Conservation (phyloP, 2,797 vertebrate genomes). For the Holocentrus rufus region DNA sequence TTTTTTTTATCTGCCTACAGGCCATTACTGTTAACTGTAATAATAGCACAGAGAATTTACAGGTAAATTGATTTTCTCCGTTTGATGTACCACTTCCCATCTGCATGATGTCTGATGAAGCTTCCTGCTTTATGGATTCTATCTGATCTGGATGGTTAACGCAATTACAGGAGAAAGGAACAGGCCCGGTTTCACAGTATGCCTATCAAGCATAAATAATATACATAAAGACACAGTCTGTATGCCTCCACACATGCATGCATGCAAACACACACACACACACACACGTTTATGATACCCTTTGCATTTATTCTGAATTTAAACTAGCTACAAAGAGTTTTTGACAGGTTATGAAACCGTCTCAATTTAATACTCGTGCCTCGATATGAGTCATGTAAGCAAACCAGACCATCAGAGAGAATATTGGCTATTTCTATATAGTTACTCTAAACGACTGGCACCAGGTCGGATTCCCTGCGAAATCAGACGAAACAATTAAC, state of each 20-base stretch:
- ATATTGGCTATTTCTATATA: too few relatives aligned
- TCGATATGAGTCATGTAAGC: too few relatives aligned
- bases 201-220: slow-evolving; percentile 16
- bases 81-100: neutral
- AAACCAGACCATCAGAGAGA: too few relatives aligned
- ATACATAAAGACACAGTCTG: slow-evolving; percentile 25
- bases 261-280: neutral
- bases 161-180: slow-evolving; percentile 22
- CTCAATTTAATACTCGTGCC: too few relatives aligned
- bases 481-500: too few relatives aligned
- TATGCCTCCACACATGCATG: slow-evolving; percentile 1
- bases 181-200: slow-evolving; percentile 5
- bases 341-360: too few relatives aligned
- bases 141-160: slow-evolving; percentile 29
- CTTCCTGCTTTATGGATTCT: slow-evolving; percentile 30
- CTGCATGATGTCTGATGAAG: slow-evolving; percentile 14
- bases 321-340: too few relatives aligned
- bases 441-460: too few relatives aligned
- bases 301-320: too few relatives aligned
- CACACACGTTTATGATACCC: too few relatives aligned
- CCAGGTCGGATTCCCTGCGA: too few relatives aligned
- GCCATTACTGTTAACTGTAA: neutral
- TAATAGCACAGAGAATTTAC: slow-evolving; percentile 1
- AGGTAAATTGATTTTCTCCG: neutral
- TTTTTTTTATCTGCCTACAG: neutral